Base-by-base conservation (phyloP, 2,113 vertebrate genomes). In the Platanista minor region DNA sequence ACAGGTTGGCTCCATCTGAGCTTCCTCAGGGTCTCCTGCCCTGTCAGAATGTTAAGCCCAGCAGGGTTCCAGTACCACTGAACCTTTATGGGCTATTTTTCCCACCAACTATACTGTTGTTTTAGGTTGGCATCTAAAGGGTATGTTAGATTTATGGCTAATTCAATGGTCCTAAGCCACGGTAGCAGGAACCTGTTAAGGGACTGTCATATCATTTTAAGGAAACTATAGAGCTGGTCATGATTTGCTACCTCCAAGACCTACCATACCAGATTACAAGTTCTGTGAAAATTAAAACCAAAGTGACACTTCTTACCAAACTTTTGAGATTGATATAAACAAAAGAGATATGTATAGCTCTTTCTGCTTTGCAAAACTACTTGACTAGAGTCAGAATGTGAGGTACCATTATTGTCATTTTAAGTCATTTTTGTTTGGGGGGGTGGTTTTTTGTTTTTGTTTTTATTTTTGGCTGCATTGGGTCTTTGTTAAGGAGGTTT, bases 71-170 rank as follows among this genome's bases (percentile, higher is more conserved):
- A 97, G 59, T 43, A 96, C 84, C 69, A 33, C 59, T 98, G 75
- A 92, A 59, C 77, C 96, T 98, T 98, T 94, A 93, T 62, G 5
- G 85, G 33, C 92, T 96, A 97, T 98, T 98, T 98, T 98, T 98
- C 93, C 94, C 92, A 90, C 88, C 64, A 95, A 93, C 4, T 0
- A 29, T 84, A 87, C 71, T 97, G 96, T 98, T 97, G 62, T 97
- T 97, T 98, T 88, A 83, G 57, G n/a, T 71, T 98, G 94, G 97
- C 96, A 93, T 88, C 90, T 96, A 94, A 97, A 98, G 84, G 92
- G 90, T 82, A 87, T 36, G 29, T 92, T 74, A 83, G 41, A 69
- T 80, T 96, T 54, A 92, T 5, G 8, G 88, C 71, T 90, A 64
- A 82, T 88, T 97, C 95, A 97, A 69, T 92, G 89, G 84, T 11